phyloP scores from a whole-genome alignment of 53 echinoderm and acorn worm species.

The Crossaster papposus region DNA sequence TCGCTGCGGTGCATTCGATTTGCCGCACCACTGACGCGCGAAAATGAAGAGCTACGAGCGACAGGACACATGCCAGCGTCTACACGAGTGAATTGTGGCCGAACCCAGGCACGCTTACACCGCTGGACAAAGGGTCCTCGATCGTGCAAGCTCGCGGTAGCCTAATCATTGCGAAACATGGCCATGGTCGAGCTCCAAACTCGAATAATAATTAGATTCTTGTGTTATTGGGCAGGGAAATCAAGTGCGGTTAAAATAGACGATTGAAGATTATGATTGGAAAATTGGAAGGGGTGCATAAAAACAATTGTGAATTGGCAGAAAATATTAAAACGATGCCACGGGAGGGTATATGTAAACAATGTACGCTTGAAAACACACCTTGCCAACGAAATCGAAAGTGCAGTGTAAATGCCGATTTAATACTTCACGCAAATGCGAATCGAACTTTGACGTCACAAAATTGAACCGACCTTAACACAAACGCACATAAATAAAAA shows the following conservation, averaged over 20 bases:
- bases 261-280: constrained; percentile 31
- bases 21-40: constrained; percentile 63
- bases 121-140: constrained; percentile 29
- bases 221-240: constrained; percentile 14
- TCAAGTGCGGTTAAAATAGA: constrained; percentile 28
- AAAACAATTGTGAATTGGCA: not conserved
- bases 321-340: constrained; percentile 23
- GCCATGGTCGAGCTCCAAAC: constrained; percentile 6
- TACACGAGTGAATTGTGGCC: not conserved
- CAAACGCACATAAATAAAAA: too few relatives aligned
- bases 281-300: constrained; percentile 25
- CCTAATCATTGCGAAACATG: constrained; percentile 27
- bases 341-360: not conserved
- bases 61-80: constrained; percentile 28
- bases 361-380: not conserved
- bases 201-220: constrained; percentile 38
- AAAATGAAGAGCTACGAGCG: constrained; percentile 53
- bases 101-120: not conserved
- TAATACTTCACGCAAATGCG: too few relatives aligned
- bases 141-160: constrained; percentile 4
- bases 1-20: constrained; percentile 40
- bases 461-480: too few relatives aligned
- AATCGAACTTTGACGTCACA: too few relatives aligned
- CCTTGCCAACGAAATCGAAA: not conserved
- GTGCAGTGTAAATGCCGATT: too few relatives aligned